Evolutionary conservation across 2,888 invertebrate genomes (phyloP).

Genomic region (Dynastes maya): DNA sequence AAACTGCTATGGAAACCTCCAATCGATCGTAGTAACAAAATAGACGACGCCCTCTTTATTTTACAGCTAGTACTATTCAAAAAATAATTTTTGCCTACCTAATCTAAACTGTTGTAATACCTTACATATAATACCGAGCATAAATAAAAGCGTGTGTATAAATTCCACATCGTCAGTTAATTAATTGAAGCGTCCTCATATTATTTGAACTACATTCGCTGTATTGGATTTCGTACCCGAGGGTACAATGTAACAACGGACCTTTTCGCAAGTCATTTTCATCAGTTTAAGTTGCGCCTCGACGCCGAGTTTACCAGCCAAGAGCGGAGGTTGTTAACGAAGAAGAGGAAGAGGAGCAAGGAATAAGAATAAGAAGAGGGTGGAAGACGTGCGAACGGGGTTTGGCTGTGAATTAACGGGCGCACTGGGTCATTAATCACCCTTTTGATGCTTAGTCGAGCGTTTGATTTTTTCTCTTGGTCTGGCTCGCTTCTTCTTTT

Average conservation of each 20-base stretch:
- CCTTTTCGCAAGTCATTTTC: constrained; percentile 57
- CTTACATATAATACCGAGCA: too few relatives aligned
- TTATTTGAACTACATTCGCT: background rate
- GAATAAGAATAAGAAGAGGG: constrained; percentile 43
- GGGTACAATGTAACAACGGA: constrained; percentile 34
- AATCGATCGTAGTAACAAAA: too few relatives aligned
- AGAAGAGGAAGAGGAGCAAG: constrained; percentile 41
- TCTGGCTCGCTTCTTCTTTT: background rate
- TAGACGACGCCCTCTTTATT: too few relatives aligned
- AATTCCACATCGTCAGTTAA: too few relatives aligned
- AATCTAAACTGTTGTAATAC: too few relatives aligned
- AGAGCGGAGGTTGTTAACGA: constrained; percentile 18
- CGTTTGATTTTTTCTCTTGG: constrained; percentile 29
- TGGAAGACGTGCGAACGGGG: constrained; percentile 62
- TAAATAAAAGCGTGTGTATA: too few relatives aligned
- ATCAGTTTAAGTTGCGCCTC: constrained; percentile 53
- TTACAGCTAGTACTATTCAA: too few relatives aligned
- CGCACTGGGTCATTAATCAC: constrained; percentile 61
- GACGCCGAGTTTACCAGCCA: constrained; percentile 12
- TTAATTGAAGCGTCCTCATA: too few relatives aligned
- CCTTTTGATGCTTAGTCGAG: constrained; percentile 53
- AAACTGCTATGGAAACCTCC: too few relatives aligned
- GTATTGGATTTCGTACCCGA: constrained; percentile 42
- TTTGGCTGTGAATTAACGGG: constrained; percentile 61
- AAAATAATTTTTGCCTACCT: too few relatives aligned